A percentile compares a stretch with the other conserved stretches of the same genome.
phyloP scores from a whole-genome alignment of 37 sponge, comb jelly and placozoan species.

The Diacarnus erythraeanus region DNA sequence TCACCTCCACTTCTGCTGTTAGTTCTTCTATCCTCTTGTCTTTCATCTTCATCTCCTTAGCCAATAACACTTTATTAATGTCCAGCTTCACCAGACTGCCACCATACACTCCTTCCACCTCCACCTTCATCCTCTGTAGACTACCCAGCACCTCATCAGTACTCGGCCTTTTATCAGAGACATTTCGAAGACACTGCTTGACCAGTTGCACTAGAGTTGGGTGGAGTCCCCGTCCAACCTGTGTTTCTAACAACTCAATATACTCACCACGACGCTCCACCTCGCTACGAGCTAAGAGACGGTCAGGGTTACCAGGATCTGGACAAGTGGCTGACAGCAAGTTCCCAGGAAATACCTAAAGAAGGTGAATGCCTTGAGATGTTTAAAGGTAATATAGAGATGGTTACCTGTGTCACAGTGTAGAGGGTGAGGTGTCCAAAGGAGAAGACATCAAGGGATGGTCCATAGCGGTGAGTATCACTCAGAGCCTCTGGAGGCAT shows the following conservation, averaged over 20 bases:
- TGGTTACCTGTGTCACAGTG: neutral
- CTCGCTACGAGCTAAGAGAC: slow-evolving; percentile 2
- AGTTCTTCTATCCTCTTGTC: slow-evolving; percentile 1
- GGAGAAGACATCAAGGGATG: neutral
- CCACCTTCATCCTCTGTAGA: neutral
- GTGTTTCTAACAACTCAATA: neutral
- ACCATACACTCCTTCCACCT: slow-evolving; percentile 3
- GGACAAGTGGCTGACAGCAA: neutral
- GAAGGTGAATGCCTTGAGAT: neutral
- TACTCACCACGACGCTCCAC: slow-evolving; percentile 9
- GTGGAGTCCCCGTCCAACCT: neutral
- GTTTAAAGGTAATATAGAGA: neutral
- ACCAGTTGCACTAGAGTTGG: neutral
- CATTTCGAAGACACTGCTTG: neutral
- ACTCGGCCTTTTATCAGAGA: neutral
- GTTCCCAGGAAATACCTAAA: slow-evolving; percentile 22
- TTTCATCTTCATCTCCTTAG: neutral
- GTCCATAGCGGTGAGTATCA: neutral
- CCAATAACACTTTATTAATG: neutral
- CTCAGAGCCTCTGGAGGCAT: slow-evolving; percentile 7
- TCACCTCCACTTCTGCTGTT: no score
- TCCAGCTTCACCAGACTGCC: neutral
- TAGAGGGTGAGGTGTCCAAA: slow-evolving; percentile 1
- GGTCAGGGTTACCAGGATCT: slow-evolving; percentile 4
- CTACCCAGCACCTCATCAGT: neutral